Evolutionary conservation across 2,797 vertebrate species (phyloP), one percentile per base, ranked within the genome.

Genomic region (Macroramphosus scolopax): DNA sequence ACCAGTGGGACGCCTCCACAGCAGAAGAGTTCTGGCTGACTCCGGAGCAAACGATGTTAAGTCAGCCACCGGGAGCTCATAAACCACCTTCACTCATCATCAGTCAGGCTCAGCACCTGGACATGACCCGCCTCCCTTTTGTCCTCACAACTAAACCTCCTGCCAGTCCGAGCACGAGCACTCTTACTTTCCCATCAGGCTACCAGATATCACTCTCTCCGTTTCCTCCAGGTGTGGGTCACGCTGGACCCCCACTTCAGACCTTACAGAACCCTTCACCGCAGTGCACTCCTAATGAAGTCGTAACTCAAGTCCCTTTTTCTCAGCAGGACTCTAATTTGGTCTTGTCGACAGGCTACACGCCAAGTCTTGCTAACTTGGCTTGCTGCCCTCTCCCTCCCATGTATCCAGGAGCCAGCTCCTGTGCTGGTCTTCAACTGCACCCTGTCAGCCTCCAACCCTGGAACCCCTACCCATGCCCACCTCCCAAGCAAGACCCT

Each of bases 21-120:
- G 86, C 89, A 6, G 97, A 98, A 78, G 95, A 98, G 67, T 91
- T 98, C 60, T 99, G 97, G 96, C 92, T 99, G 61, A 92, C 94
- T 34, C 94, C 97, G 35, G 95, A 97, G 63, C 93, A 94, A 80
- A 93, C 92, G 31, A 82, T 91, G 73, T 79, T 93, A 41, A 83
- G 83, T 43, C 84, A 91, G 36, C 89, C 92, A 41, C 88, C 92
- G 34, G 90, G 86, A 51, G 83, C 93, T 17, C 88, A 95, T 48
- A 98, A 97, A 70, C 89, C 95, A 5, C 80, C 92, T 11, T 89
- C 93, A 0, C 87, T 96, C 58, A 89, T 95, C 62, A 89, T 97
- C 0, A 90, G 92, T 62, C 95, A 94, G 32, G 56, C 92, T 75
- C 97, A 94, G 80, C 95, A 96, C 85, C 81, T 98, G 72, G 96